Evolutionary conservation across 2,797 vertebrate species (phyloP), one percentile per base, ranked within the genome.

Genomic region (Hoplostethus mediterraneus): DNA sequence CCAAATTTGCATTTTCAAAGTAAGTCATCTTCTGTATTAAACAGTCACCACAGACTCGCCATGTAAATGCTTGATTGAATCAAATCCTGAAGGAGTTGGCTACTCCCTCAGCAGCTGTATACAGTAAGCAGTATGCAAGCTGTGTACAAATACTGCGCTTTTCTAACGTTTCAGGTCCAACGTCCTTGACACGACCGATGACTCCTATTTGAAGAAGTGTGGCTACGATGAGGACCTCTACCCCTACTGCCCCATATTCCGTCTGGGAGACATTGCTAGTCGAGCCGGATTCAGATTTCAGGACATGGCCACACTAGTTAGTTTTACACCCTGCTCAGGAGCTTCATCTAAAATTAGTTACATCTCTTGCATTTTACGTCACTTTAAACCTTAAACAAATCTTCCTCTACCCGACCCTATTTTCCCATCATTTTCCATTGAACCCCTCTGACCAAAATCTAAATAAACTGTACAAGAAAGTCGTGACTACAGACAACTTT

Each of bases 241-340:
- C 52, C 94, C 90, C 2, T 97, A 97, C 85, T 99, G 97, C 76
- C 97, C 97, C 87, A 97, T 99, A 81, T 98, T 99, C 51, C 84
- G 83, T 0, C 87, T 99, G 66, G 96, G 97, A 2, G 92, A 94
- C 60, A 91, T 99, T 38, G 92, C 95, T 48, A 83, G 5, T 2
- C 92, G 91, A 92, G 87, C 97, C 0, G 96, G 96, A 64, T 91
- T 86, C 14, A 14, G 84, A 81, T 98, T 98, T 82, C 87, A 94
- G 80, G 93, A 96, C 44, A 93, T 97, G 81, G 96, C 95, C 5
- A 45, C 54, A 5, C 71, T 90, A 92, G 95, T 96, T 70, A 90
- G 93, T 21, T 85, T 68, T 30, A 33, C 1, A 10, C 9, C 31
- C 40, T 16, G 10, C 3, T 17, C 14, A 14, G 6, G 6, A 16